phyloP scores from a whole-genome alignment of 2,113 vertebrate genomes.

The Emydura subglobosa region DNA sequence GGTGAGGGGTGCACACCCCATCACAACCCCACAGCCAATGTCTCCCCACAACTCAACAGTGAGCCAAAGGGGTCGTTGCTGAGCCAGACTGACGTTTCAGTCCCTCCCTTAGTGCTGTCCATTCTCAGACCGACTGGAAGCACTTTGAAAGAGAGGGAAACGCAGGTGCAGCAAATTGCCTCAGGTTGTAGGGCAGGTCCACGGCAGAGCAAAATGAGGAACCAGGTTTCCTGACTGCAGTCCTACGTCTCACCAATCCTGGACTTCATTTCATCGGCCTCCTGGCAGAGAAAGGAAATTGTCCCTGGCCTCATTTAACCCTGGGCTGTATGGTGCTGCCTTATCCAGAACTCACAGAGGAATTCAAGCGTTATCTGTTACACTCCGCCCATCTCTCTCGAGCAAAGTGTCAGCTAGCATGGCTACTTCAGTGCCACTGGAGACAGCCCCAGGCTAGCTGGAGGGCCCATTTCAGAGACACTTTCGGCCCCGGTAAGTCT shows the following conservation, averaged over 20 bases:
- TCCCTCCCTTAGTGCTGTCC: background rate
- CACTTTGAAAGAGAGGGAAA: background rate
- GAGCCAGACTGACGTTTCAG: background rate
- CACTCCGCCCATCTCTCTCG: background rate
- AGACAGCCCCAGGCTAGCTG: background rate
- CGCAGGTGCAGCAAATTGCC: background rate
- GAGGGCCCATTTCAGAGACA: background rate
- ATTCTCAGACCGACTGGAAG: background rate
- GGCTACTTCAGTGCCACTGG: background rate
- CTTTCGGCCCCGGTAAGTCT: background rate
- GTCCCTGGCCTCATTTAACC: background rate
- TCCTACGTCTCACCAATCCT: too few relatives aligned
- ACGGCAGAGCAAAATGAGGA: background rate
- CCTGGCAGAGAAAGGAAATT: background rate
- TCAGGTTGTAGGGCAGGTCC: background rate
- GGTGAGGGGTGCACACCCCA: too few relatives aligned
- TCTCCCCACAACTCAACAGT: too few relatives aligned
- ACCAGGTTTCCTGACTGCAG: background rate
- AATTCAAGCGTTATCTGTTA: background rate
- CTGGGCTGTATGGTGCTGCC: too few relatives aligned
- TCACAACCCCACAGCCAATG: too few relatives aligned
- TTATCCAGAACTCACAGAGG: background rate
- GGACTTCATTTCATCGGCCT: background rate
- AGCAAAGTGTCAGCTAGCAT: background rate
- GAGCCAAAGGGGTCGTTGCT: too few relatives aligned